A percentile compares a stretch with the other conserved stretches of the same genome.
phyloP scores from a whole-genome alignment of 2,888 invertebrate genomes.

The Torymus auratus region DNA sequence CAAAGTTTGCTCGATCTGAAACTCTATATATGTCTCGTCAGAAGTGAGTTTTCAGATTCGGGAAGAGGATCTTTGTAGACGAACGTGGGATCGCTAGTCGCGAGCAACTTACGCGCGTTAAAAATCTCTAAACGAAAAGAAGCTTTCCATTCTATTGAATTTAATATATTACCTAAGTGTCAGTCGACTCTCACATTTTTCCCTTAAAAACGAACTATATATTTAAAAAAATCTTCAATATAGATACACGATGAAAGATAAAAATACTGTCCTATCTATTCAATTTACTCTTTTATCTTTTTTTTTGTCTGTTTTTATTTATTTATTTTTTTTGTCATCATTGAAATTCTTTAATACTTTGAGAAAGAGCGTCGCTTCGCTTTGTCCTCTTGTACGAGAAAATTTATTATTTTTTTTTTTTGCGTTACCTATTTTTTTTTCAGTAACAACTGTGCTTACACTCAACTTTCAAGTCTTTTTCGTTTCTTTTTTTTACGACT shows the following conservation, averaged over 20 bases:
- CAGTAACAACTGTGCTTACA: constrained; percentile 28
- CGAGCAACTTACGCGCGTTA: background rate
- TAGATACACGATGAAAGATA: background rate
- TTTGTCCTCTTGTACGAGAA: constrained; percentile 12
- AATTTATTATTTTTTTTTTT: background rate
- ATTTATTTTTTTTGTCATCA: background rate
- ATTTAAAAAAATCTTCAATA: background rate
- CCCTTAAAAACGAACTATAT: too few relatives aligned
- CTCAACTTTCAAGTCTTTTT: constrained; percentile 19
- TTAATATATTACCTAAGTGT: too few relatives aligned
- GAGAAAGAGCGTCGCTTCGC: constrained; percentile 30
- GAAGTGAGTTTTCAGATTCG: too few relatives aligned
- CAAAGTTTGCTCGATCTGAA: too few relatives aligned
- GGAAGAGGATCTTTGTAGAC: too few relatives aligned
- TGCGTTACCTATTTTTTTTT: background rate
- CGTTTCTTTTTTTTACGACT: background rate
- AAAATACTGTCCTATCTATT: too few relatives aligned
- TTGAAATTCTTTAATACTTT: background rate
- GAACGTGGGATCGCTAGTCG: too few relatives aligned
- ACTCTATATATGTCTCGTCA: too few relatives aligned
- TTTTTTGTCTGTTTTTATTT: too few relatives aligned
- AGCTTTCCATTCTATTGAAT: too few relatives aligned
- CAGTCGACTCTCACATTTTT: too few relatives aligned
- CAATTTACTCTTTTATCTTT: background rate
- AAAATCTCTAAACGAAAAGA: background rate